Percentiles rank a stretch among this genome's conserved stretches.
phyloP scores from a whole-genome alignment of 2,888 invertebrate genomes.

The Anaspis maculata region DNA sequence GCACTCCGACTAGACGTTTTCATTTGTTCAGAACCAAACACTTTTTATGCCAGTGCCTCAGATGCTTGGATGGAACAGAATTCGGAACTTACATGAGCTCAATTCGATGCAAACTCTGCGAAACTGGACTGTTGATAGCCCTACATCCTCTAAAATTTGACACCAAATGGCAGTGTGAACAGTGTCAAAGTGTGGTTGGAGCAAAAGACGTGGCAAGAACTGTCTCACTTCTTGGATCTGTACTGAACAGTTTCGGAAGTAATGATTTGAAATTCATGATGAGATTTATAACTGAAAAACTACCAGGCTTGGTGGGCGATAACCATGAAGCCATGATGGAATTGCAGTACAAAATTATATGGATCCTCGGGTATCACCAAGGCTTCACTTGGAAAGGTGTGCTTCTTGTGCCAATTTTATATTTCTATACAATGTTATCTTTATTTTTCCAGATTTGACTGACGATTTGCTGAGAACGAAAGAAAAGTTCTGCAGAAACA shows the following conservation, averaged over 20 bases:
- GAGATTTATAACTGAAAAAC: conserved; percentile 48
- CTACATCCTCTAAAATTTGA: conserved; percentile 46
- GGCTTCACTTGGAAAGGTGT: conserved; percentile 53
- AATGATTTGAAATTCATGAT: conserved; percentile 48
- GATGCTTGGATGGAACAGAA: conserved; percentile 62
- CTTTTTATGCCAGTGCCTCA: conserved; percentile 56
- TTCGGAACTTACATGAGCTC: conserved; percentile 43
- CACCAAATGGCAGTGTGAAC: conserved; percentile 52
- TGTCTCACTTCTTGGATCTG: conserved; percentile 48
- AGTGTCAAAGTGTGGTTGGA: conserved; percentile 46
- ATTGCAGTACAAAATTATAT: conserved; percentile 55
- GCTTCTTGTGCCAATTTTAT: too few species aligned
- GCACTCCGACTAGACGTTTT: conserved; percentile 53
- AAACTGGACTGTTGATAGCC: conserved; percentile 48
- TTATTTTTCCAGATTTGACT: conserved; percentile 49
- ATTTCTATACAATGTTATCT: too few species aligned
- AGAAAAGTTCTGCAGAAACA: conserved; percentile 52
- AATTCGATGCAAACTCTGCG: conserved; percentile 37
- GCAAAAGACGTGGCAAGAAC: conserved; percentile 46
- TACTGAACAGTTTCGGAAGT: conserved; percentile 46
- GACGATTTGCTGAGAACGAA: conserved; percentile 50
- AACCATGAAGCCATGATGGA: conserved; percentile 55
- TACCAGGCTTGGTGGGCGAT: conserved; percentile 48
- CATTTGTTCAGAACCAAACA: conserved; percentile 59
- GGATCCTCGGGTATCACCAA: conserved; percentile 50